phyloP scores from a whole-genome alignment of 2,888 invertebrate species.

The Lutraria lutraria region DNA sequence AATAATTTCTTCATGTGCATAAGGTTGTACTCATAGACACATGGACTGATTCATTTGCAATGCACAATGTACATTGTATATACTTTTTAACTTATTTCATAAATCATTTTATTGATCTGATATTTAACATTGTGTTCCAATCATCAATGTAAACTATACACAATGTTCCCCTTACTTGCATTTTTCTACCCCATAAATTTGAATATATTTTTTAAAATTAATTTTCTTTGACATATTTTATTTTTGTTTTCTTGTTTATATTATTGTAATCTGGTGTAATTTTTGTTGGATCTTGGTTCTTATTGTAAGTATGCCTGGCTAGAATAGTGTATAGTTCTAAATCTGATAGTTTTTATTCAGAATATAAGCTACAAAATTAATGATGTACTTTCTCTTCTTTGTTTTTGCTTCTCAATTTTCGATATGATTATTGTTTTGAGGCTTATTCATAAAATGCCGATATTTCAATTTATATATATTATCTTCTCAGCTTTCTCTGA shows the following conservation, averaged over 20 bases:
- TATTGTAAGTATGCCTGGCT: conserved; percentile 1
- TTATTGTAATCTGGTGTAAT: not conserved
- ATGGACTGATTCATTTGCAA: too few relatives aligned
- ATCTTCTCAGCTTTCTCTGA: not conserved
- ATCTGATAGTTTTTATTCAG: not conserved
- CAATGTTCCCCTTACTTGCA: too few relatives aligned
- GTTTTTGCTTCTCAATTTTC: not conserved
- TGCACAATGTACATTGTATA: too few relatives aligned
- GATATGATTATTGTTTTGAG: not conserved
- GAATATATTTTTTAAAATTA: not conserved
- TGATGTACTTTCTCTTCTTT: not conserved
- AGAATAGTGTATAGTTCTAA: not conserved
- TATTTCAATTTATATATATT: not conserved
- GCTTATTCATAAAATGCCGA: not conserved
- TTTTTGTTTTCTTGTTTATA: not conserved
- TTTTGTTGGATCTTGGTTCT: not conserved
- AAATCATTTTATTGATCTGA: too few relatives aligned
- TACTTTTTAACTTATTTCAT: too few relatives aligned
- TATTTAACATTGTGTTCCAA: too few relatives aligned
- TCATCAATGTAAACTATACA: too few relatives aligned
- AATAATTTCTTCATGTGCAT: too few relatives aligned
- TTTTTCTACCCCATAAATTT: not conserved
- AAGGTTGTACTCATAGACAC: too few relatives aligned
- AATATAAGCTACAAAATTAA: not conserved
- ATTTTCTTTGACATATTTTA: not conserved